These are phyloP conservation scores for Zootermopsis nevadensis DNA, from an alignment of 2,888 invertebrate genomes.

Conservation along the genomic window DNA sequence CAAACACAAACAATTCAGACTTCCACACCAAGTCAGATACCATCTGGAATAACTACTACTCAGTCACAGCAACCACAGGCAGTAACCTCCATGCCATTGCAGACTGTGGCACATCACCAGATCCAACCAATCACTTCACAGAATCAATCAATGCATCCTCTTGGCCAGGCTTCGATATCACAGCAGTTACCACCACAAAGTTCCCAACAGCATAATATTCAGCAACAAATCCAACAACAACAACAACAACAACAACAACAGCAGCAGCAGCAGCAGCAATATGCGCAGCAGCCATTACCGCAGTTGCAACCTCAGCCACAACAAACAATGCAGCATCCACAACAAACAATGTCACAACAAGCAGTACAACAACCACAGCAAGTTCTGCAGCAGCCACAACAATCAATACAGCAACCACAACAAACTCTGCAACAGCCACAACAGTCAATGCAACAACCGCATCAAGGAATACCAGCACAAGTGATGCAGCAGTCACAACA, in stretches of 20 bases:
- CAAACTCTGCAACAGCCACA: conserved; percentile 44
- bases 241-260: conserved; percentile 52
- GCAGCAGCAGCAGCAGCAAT: conserved; percentile 60
- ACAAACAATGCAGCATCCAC: conserved; percentile 54
- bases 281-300: conserved; percentile 67
- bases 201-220: conserved; percentile 61
- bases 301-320: conserved; percentile 64
- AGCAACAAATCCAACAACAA: conserved; percentile 66
- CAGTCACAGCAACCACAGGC: conserved; percentile 29
- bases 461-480: conserved; percentile 50
- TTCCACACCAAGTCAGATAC: conserved; percentile 30
- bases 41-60: conserved; percentile 1
- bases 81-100: background rate
- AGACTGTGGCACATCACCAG: conserved; percentile 19
- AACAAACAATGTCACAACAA: conserved; percentile 51
- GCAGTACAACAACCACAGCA: conserved; percentile 41
- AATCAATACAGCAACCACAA: conserved; percentile 3
- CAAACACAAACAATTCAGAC: conserved; percentile 42
- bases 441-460: conserved; percentile 50
- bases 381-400: conserved; percentile 43
- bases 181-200: conserved; percentile 67
- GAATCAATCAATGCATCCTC: conserved; percentile 26
- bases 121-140: conserved; percentile 9
- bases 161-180: conserved; percentile 53
- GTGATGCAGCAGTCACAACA: conserved; percentile 41